A percentile compares a stretch with the other conserved stretches of the same genome.
These are phyloP conservation scores for Tupiocoris notatus DNA, from an alignment of 2,888 invertebrate species.

Conservation along the genomic window DNA sequence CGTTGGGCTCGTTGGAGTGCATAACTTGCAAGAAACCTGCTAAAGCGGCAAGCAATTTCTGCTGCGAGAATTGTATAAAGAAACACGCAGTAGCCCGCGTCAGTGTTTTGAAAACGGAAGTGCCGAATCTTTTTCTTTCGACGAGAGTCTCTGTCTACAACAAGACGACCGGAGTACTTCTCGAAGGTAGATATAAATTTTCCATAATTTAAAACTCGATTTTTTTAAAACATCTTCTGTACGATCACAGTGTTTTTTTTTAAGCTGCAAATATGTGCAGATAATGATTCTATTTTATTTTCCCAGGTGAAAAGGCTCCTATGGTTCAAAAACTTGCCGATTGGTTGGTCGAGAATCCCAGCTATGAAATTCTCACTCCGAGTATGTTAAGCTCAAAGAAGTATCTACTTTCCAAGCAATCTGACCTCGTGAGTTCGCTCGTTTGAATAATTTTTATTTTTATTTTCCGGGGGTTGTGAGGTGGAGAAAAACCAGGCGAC, in stretches of 20 bases:
- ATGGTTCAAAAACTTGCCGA: slow-evolving; percentile 73
- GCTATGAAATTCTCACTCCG: slow-evolving; percentile 74
- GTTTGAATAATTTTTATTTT: no score
- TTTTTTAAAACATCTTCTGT: no score
- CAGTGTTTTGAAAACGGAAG: slow-evolving; percentile 48
- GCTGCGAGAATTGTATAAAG: slow-evolving; percentile 82
- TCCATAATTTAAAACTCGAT: no score
- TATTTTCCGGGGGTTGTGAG: no score
- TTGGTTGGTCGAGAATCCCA: slow-evolving; percentile 85
- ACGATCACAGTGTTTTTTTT: no score
- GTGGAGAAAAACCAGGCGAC: no score
- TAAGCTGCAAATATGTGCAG: no score
- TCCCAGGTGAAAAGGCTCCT: slow-evolving; percentile 77
- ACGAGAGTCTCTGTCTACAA: slow-evolving; percentile 75
- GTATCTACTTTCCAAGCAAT: slow-evolving; percentile 14
- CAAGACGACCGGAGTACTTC: slow-evolving; percentile 68
- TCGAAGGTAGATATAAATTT: slow-evolving; percentile 58
- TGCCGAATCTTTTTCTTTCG: slow-evolving; percentile 48
- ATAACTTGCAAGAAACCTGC: slow-evolving; percentile 75
- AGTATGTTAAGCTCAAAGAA: slow-evolving; percentile 53
- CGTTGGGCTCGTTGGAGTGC: slow-evolving; percentile 57
- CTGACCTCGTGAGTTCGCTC: no score
- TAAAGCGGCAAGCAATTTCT: slow-evolving; percentile 81
- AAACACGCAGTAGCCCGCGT: slow-evolving; percentile 63
- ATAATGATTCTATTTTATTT: no score